Conservation (phyloP, 2,113 vertebrate genomes). For the Sakesphorus luctuosus region DNA sequence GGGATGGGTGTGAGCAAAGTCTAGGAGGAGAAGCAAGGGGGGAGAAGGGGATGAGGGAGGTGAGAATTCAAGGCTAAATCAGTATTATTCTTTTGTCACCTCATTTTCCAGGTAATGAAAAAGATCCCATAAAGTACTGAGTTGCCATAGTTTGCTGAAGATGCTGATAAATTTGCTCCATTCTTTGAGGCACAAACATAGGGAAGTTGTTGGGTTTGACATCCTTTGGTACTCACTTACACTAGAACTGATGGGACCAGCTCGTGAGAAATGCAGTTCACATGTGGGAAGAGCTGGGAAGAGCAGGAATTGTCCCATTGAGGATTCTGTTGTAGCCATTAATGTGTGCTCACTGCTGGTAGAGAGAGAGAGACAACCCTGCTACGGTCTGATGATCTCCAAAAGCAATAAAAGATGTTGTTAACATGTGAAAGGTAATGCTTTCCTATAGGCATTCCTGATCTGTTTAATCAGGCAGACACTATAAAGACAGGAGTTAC, state of each 20-base stretch:
- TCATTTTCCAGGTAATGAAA: background rate
- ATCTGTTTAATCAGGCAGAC: background rate
- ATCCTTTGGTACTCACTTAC: background rate
- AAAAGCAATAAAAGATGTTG: background rate
- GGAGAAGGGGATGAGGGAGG: background rate
- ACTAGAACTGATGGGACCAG: background rate
- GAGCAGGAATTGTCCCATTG: background rate
- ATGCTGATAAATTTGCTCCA: rapidly evolving
- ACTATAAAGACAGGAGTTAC: background rate
- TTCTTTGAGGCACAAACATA: rapidly evolving
- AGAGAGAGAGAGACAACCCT: background rate
- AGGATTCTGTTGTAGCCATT: background rate
- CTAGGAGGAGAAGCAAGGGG: background rate
- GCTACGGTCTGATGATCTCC: background rate
- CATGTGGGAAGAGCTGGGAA: background rate
- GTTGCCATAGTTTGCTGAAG: rapidly evolving
- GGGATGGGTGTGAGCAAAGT: background rate
- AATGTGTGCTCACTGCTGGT: background rate
- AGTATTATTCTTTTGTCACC: background rate
- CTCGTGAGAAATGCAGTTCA: background rate
- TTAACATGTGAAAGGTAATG: rapidly evolving
- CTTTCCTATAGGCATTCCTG: rapidly evolving
- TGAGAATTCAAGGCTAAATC: rapidly evolving
- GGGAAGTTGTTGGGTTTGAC: background rate
- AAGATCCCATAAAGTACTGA: rapidly evolving